These are phyloP conservation scores for Macroglossus sobrinus DNA, from an alignment of 2,113 vertebrate species.

Conservation along the genomic window DNA sequence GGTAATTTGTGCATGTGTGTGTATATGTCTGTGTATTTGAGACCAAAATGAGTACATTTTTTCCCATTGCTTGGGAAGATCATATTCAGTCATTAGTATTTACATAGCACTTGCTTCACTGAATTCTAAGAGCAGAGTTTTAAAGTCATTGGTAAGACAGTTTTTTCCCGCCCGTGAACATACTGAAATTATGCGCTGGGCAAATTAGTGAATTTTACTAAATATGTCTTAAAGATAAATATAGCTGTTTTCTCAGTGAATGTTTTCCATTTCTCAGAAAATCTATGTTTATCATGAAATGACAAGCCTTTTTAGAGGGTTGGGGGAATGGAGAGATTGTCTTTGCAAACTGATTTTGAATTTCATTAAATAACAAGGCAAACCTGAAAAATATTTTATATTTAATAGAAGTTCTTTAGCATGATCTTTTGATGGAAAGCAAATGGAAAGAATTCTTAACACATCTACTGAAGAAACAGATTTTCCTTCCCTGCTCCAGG, in stretches of 20 bases:
- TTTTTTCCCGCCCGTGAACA: conserved; percentile 64
- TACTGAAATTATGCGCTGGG: conserved; percentile 79
- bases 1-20: neutral
- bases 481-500: conserved; percentile 58
- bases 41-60: conserved; percentile 41
- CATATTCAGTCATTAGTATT: conserved; percentile 64
- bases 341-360: conserved; percentile 76
- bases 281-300: conserved; percentile 79
- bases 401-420: conserved; percentile 68
- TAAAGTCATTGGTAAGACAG: conserved; percentile 71
- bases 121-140: conserved; percentile 69
- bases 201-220: conserved; percentile 79
- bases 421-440: conserved; percentile 64
- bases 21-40: neutral
- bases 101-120: conserved; percentile 60
- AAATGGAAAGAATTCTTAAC: conserved; percentile 61
- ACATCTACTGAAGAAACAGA: conserved; percentile 68
- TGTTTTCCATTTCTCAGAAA: conserved; percentile 78
- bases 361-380: conserved; percentile 72
- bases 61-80: conserved; percentile 17
- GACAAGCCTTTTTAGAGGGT: conserved; percentile 70
- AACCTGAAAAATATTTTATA: conserved; percentile 73
- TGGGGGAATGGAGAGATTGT: conserved; percentile 54
- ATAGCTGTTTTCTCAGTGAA: conserved; percentile 79
- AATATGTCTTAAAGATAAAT: conserved; percentile 79